Evolutionary conservation across 2,113 vertebrate species (phyloP).

Genomic region (Ctenodactylus gundi): DNA sequence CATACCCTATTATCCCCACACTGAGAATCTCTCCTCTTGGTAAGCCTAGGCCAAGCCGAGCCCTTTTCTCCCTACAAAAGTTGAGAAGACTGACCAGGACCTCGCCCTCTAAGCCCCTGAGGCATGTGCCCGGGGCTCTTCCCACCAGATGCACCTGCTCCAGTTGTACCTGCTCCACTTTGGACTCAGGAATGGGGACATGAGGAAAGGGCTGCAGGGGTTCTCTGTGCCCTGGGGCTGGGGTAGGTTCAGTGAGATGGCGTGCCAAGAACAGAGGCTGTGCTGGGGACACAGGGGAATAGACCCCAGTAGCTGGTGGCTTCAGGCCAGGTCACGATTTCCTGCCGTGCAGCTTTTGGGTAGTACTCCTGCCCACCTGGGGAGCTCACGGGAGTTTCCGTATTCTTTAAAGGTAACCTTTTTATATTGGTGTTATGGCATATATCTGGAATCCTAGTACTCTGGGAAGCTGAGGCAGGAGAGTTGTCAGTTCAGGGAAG

Average conservation of each 20-base stretch:
- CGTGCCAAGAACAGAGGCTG: neutral
- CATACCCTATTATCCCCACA: too few species aligned
- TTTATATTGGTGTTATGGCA: neutral
- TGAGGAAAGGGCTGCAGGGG: neutral
- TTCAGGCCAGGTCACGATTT: neutral
- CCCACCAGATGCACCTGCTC: neutral
- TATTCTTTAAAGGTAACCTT: neutral
- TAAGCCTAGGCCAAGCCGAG: too few species aligned
- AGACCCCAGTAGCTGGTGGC: neutral
- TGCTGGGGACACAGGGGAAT: rapidly evolving
- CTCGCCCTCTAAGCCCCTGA: neutral
- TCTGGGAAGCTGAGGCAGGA: neutral
- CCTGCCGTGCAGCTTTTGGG: neutral
- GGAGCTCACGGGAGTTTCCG: neutral
- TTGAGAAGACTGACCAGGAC: neutral
- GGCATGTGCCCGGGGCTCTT: neutral
- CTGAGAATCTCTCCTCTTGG: too few species aligned
- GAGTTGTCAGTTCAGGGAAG: neutral
- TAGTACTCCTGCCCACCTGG: neutral
- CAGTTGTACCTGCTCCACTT: too few species aligned
- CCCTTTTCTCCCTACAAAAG: neutral
- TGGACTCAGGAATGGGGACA: neutral
- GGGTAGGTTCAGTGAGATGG: neutral
- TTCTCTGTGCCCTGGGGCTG: neutral
- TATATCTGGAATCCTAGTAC: neutral